Percentiles rank a stretch among this genome's conserved stretches.
phyloP scores from a whole-genome alignment of 1,140 invertebrate species.

The Oncopodura yosiiana region DNA sequence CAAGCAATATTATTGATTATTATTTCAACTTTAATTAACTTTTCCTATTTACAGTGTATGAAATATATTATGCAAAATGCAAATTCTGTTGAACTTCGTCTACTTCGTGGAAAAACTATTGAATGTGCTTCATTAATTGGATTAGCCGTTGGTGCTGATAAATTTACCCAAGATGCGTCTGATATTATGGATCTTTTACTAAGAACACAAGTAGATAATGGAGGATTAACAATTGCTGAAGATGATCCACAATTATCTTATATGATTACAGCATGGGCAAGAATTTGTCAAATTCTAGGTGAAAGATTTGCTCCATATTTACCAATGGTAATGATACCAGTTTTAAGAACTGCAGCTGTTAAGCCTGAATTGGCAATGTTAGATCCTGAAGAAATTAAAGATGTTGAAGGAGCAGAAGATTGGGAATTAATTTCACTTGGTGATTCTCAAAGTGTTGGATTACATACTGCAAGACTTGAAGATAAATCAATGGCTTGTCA shows the following conservation, averaged over 20 bases:
- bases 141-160: slow-evolving; percentile 89
- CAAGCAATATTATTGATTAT: neutral
- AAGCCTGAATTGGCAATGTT: slow-evolving; percentile 95
- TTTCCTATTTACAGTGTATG: too few relatives aligned
- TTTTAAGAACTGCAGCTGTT: slow-evolving; percentile 86
- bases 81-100: slow-evolving; percentile 69
- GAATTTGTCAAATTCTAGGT: slow-evolving; percentile 94
- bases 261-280: slow-evolving; percentile 96
- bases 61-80: slow-evolving; percentile 97
- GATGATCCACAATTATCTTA: slow-evolving; percentile 97
- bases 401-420: slow-evolving; percentile 79
- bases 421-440: slow-evolving; percentile 97
- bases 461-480: slow-evolving; percentile 82
- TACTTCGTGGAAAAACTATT: slow-evolving; percentile 89
- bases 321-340: slow-evolving; percentile 93
- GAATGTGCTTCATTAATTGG: slow-evolving; percentile 98
- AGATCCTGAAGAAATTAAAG: slow-evolving; percentile 81
- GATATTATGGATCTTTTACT: slow-evolving; percentile 94
- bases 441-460: slow-evolving; percentile 89
- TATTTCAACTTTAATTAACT: slow-evolving; percentile 81
- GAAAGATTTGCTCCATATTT: slow-evolving; percentile 94
- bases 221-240: slow-evolving; percentile 64
- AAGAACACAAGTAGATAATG: slow-evolving; percentile 64
- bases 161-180: slow-evolving; percentile 85
- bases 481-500: slow-evolving; percentile 98